Evolutionary conservation across 2,797 vertebrate species (phyloP).

Genomic region (Semotilus atromaculatus): DNA sequence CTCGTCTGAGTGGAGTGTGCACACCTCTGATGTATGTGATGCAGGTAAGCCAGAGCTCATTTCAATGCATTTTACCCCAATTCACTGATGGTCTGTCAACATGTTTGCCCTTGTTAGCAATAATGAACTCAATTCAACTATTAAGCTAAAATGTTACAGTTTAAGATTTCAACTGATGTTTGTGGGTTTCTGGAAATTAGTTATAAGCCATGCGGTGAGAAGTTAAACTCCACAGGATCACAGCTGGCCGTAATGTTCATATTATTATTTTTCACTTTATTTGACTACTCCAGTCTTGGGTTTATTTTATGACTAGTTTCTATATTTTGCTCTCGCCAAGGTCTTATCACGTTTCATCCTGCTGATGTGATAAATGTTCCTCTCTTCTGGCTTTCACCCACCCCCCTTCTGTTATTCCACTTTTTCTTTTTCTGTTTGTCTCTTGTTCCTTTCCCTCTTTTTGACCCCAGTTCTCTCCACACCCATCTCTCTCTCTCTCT

Average conservation of each 20-base stretch:
- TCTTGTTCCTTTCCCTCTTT: conserved; percentile 31
- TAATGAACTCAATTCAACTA: neutral
- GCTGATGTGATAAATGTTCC: conserved; percentile 19
- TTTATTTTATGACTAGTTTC: conserved; percentile 17
- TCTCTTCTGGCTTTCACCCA: conserved; percentile 8
- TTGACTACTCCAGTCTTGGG: conserved; percentile 12
- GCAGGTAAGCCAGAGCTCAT: conserved; percentile 39
- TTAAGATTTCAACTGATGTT: neutral
- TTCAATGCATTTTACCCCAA: neutral
- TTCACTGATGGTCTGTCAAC: neutral
- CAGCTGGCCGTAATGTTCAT: neutral
- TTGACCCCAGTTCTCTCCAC: conserved; percentile 19
- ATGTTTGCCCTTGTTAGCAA: conserved; percentile 7
- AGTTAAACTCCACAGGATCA: neutral
- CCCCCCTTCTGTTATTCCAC: conserved; percentile 2
- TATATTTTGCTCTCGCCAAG: conserved; percentile 12
- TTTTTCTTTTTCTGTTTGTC: conserved; percentile 21
- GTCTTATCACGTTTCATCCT: conserved; percentile 26
- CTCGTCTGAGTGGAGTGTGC: conserved; percentile 7
- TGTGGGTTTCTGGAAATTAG: conserved; percentile 18
- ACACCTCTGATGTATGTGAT: conserved; percentile 28
- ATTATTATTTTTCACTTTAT: neutral
- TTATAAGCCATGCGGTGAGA: conserved; percentile 10
- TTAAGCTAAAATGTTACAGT: neutral
- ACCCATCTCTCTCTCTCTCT: neutral